Conservation (phyloP, 2,113 vertebrate genomes). For the Gobius niger region DNA sequence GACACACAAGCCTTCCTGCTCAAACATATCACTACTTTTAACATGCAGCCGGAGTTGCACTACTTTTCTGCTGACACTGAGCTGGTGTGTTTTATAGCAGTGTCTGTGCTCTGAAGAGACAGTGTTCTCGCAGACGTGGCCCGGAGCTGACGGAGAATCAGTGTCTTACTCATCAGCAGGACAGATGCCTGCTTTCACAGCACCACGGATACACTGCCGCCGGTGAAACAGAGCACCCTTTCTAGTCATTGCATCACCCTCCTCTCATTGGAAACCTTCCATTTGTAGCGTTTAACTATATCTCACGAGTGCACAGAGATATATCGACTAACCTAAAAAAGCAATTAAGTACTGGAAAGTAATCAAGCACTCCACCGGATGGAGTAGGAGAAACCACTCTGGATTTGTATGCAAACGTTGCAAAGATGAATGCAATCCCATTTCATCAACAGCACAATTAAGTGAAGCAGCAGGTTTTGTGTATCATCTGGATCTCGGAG, state of each 20-base stretch:
- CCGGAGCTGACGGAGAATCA: constrained; percentile 6
- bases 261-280: constrained; percentile 30
- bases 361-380: constrained; percentile 24
- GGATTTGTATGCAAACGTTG: constrained; percentile 10
- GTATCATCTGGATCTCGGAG: constrained; percentile 26
- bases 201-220: constrained; percentile 17
- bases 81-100: constrained; percentile 4
- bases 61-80: constrained; percentile 13
- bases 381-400: constrained; percentile 5
- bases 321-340: constrained; percentile 21
- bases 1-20: neutral
- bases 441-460: constrained; percentile 47
- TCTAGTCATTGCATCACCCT: constrained; percentile 4
- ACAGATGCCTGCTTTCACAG: constrained; percentile 26
- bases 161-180: constrained; percentile 15
- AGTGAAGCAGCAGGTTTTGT: constrained; percentile 36
- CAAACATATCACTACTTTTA: constrained; percentile 3
- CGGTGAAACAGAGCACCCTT: constrained; percentile 15
- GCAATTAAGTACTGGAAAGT: constrained; percentile 37
- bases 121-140: constrained; percentile 5
- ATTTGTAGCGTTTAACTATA: constrained; percentile 39
- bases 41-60: constrained; percentile 1
- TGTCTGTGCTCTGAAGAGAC: constrained; percentile 7
- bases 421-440: constrained; percentile 5
- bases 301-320: constrained; percentile 22